These are phyloP conservation scores for Tonatia bakeri DNA, from an alignment of 2,113 vertebrate species.

Conservation along the genomic window DNA sequence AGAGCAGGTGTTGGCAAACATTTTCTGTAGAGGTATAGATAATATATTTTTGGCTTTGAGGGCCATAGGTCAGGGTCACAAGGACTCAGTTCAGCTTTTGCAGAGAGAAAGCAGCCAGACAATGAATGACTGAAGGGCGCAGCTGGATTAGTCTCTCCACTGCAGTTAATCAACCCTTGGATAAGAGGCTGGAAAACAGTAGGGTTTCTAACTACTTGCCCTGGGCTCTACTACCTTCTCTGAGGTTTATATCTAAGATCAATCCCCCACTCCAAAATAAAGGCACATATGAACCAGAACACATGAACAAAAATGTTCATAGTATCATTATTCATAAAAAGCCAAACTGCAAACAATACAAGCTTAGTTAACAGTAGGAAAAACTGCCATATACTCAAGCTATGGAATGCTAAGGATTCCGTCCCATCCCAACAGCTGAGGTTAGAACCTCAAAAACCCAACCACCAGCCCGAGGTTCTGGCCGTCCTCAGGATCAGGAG, in stretches of 20 bases:
- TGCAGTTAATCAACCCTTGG: neutral
- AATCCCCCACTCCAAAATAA: neutral
- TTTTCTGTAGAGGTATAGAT: neutral
- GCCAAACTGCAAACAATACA: neutral
- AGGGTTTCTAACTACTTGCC: neutral
- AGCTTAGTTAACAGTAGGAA: too few relatives aligned
- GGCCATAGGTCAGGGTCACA: neutral
- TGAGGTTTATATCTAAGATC: neutral
- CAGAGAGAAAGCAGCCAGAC: neutral
- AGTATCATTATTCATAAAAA: neutral
- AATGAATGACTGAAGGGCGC: rapidly evolving
- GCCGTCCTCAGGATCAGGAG: neutral
- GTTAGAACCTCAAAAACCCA: neutral
- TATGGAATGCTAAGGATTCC: neutral
- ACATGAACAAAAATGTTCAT: neutral
- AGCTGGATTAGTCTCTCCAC: neutral
- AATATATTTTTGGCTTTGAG: neutral
- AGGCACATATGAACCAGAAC: neutral
- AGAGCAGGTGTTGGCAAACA: neutral
- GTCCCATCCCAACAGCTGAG: neutral
- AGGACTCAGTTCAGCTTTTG: neutral
- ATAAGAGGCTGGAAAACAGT: neutral
- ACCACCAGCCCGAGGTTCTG: neutral
- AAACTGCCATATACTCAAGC: neutral
- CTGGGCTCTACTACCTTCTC: neutral